phyloP scores from a whole-genome alignment of 2,888 invertebrate species.

The Megamerina dolium region DNA sequence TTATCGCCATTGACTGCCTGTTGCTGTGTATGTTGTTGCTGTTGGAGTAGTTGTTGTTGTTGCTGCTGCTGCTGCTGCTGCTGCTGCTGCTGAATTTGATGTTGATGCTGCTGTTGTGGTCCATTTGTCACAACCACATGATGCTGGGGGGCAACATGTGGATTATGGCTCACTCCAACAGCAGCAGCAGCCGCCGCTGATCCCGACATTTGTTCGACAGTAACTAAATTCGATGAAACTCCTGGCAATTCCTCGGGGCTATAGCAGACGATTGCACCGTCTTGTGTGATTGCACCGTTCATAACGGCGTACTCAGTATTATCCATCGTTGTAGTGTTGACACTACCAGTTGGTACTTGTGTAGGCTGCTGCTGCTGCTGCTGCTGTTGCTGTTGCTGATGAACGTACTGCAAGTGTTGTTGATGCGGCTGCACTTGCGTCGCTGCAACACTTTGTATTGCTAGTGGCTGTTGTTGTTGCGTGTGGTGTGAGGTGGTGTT shows the following conservation, averaged over 20 bases:
- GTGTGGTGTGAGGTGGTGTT: constrained; percentile 18
- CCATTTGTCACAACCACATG: constrained; percentile 26
- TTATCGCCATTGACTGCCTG: constrained; percentile 12
- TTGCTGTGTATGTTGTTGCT: constrained; percentile 8
- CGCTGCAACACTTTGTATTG: constrained; percentile 22
- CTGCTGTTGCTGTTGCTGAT: constrained; percentile 23
- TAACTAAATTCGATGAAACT: constrained; percentile 39
- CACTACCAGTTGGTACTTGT: constrained; percentile 22
- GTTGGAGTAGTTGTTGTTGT: constrained; percentile 20
- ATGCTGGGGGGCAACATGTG: constrained; percentile 26
- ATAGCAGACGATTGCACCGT: constrained; percentile 41
- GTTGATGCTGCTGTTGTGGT: constrained; percentile 19
- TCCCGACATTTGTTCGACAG: constrained; percentile 36
- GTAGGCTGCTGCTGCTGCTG: constrained; percentile 19
- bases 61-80: constrained; percentile 26
- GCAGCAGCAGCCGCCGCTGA: constrained; percentile 11
- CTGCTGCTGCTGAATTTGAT: constrained; percentile 7
- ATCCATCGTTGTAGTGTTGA: constrained; percentile 30
- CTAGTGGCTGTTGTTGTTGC: constrained; percentile 23
- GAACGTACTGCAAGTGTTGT: constrained; percentile 31
- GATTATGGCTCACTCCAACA: constrained; percentile 13
- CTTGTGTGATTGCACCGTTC: constrained; percentile 44
- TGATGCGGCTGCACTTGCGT: constrained; percentile 38
- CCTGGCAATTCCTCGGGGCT: constrained; percentile 32
- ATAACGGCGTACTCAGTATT: constrained; percentile 43